phyloP scores from a whole-genome alignment of 1,140 invertebrate species.

The Berghia stephanieae region DNA sequence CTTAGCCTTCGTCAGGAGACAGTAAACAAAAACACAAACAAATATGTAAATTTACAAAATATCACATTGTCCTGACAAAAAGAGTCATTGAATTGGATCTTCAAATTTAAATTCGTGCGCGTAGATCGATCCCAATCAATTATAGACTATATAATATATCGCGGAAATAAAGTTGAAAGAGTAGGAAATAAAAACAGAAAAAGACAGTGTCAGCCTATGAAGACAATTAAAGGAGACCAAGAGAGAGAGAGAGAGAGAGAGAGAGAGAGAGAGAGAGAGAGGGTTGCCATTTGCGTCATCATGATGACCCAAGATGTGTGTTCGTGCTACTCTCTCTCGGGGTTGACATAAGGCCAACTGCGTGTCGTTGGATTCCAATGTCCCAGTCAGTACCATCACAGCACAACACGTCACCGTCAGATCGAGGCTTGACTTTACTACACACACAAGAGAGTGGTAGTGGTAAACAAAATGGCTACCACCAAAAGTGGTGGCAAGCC shows the following conservation, averaged over 20 bases:
- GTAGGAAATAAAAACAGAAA: too few relatives aligned
- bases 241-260: not conserved
- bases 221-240: not conserved
- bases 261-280: not conserved
- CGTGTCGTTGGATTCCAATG: conserved; percentile 32
- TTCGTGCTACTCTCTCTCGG: too few relatives aligned
- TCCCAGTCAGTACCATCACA: conserved; percentile 24
- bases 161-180: not conserved
- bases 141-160: too few relatives aligned
- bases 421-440: conserved; percentile 27
- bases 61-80: too few relatives aligned
- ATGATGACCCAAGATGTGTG: conserved; percentile 26
- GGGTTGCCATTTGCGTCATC: conserved; percentile 27
- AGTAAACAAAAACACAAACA: too few relatives aligned
- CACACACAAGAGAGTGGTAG: conserved; percentile 29
- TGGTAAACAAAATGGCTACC: conserved; percentile 59
- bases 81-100: too few relatives aligned
- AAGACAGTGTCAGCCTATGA: not conserved
- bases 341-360: too few relatives aligned
- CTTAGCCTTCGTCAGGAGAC: too few relatives aligned
- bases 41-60: too few relatives aligned
- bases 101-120: not conserved
- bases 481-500: conserved; percentile 43
- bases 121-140: not conserved
- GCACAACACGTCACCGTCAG: conserved; percentile 15